Conservation (phyloP, 2,797 vertebrate species). For the Rhinichthys osculus region DNA sequence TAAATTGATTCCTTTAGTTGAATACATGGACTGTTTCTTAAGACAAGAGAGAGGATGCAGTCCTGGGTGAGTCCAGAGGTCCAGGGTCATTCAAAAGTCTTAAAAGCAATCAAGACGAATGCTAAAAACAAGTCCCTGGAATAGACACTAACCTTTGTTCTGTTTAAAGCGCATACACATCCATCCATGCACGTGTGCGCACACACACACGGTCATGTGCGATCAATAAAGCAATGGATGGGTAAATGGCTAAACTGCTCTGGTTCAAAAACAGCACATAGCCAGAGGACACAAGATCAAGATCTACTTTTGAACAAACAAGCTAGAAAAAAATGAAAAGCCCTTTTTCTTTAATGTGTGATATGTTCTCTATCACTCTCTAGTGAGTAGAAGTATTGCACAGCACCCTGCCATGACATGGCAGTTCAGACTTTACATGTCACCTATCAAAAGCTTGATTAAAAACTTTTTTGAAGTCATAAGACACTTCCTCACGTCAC, state of each 20-base stretch:
- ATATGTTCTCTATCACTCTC: conserved; percentile 52
- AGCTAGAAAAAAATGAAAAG: conserved; percentile 59
- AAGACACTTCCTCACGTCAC: conserved; percentile 40
- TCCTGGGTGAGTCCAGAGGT: background rate
- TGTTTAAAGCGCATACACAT: conserved; percentile 10
- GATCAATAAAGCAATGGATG: conserved; percentile 61
- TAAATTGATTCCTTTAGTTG: background rate
- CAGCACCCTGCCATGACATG: conserved; percentile 57
- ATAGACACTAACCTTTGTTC: conserved; percentile 57
- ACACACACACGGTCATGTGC: conserved; percentile 38
- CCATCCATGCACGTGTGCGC: conserved; percentile 24
- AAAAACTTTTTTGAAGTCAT: conserved; percentile 3
- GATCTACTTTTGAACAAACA: conserved; percentile 53
- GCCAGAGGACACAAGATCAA: conserved; percentile 54
- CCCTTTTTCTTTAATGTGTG: conserved; percentile 57
- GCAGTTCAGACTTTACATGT: conserved; percentile 42
- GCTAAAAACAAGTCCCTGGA: conserved; percentile 42
- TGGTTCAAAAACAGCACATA: conserved; percentile 67
- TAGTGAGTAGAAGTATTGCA: conserved; percentile 60
- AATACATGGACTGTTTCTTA: conserved; percentile 4
- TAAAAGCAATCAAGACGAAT: conserved; percentile 17
- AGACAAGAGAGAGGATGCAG: background rate
- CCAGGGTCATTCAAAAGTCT: background rate
- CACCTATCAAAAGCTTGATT: conserved; percentile 24
- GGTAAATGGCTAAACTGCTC: conserved; percentile 59